Evolutionary conservation across 2,797 vertebrate species (phyloP).

Genomic region (Cossypha heuglini): DNA sequence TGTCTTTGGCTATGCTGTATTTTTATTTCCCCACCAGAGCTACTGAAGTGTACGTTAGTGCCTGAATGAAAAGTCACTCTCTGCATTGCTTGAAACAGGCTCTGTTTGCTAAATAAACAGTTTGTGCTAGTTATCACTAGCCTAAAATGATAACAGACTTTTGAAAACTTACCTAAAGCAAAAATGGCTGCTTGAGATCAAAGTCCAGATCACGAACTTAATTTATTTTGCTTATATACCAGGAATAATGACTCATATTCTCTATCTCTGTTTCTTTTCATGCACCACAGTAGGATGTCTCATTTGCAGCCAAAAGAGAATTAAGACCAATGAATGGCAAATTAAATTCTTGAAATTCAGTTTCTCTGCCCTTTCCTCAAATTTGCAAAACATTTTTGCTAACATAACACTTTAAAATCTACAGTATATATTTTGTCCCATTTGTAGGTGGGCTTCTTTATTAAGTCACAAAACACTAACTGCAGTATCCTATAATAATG

Average conservation of each 20-base stretch:
- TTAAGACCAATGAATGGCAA: background rate
- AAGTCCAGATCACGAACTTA: background rate
- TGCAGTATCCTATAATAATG: background rate
- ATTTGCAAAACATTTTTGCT: conserved; percentile 15
- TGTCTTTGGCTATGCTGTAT: background rate
- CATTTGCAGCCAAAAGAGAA: background rate
- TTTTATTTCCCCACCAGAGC: background rate
- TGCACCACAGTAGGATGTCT: background rate
- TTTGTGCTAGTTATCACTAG: background rate
- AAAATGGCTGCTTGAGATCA: conserved; percentile 24
- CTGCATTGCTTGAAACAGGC: background rate
- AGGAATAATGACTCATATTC: background rate
- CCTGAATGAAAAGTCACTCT: background rate
- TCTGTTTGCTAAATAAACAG: background rate
- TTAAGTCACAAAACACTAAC: conserved; percentile 12
- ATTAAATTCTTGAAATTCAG: background rate
- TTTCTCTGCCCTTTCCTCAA: background rate
- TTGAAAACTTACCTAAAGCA: background rate
- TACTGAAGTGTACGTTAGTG: background rate
- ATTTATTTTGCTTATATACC: background rate
- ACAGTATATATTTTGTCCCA: background rate
- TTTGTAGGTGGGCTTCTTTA: conserved; percentile 2
- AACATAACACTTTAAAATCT: background rate
- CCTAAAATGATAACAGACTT: background rate
- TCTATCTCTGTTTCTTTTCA: background rate